These are phyloP conservation scores for Chelonus insularis DNA, from an alignment of 1,140 invertebrate species.

Conservation along the genomic window DNA sequence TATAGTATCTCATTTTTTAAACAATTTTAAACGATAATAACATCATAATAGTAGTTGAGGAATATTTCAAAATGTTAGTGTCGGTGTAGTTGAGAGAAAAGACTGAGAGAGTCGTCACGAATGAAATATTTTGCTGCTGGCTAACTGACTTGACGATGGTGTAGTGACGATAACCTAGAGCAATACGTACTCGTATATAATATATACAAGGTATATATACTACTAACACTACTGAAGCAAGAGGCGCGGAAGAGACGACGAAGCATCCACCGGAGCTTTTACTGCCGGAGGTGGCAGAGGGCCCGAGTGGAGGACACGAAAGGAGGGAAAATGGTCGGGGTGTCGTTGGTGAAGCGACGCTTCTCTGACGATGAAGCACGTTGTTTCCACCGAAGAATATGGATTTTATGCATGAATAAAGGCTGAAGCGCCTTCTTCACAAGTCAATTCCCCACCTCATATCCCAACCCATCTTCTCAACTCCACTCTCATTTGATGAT, in stretches of 20 bases:
- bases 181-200: slow-evolving; percentile 10
- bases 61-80: background rate
- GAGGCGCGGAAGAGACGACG: background rate
- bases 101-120: slow-evolving; percentile 8
- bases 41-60: no score
- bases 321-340: slow-evolving; percentile 7
- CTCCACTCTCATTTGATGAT: background rate
- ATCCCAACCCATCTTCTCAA: background rate
- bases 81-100: background rate
- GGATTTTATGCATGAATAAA: slow-evolving; percentile 34
- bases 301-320: slow-evolving; percentile 2
- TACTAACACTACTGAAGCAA: background rate
- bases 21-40: no score
- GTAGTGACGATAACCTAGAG: slow-evolving; percentile 19
- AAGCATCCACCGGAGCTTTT: slow-evolving; percentile 16
- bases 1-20: no score
- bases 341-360: slow-evolving; percentile 22
- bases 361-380: slow-evolving; percentile 25
- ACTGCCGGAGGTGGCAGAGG: slow-evolving; percentile 20
- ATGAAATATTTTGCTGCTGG: slow-evolving; percentile 25
- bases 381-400: slow-evolving; percentile 32
- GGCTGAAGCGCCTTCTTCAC: slow-evolving; percentile 23
- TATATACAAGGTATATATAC: slow-evolving; percentile 6
- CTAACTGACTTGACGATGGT: slow-evolving; percentile 24
- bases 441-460: slow-evolving; percentile 13